These are phyloP conservation scores for Phylloscopus trochilus DNA, from an alignment of 2,113 vertebrate genomes.

Conservation along the genomic window DNA sequence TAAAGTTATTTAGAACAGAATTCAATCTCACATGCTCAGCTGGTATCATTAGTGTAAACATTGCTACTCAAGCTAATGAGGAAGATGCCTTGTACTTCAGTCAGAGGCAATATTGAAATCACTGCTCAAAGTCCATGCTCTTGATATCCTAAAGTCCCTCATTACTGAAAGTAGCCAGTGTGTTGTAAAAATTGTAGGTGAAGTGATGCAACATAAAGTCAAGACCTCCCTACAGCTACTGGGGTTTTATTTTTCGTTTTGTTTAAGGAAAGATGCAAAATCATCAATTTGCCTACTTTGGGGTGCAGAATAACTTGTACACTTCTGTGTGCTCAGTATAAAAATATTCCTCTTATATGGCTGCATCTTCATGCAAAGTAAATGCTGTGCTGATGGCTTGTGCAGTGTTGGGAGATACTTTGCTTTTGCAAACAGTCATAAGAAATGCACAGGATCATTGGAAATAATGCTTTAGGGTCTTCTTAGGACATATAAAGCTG, in stretches of 20 bases:
- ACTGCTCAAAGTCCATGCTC: background rate
- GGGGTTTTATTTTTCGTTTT: background rate
- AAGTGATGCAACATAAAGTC: background rate
- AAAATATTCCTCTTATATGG: background rate
- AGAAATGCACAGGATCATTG: background rate
- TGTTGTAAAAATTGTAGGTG: background rate
- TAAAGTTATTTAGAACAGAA: background rate
- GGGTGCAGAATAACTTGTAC: background rate
- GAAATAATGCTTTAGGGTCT: background rate
- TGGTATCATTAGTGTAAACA: background rate
- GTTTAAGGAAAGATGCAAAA: background rate
- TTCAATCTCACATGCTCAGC: background rate
- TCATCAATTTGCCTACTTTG: background rate
- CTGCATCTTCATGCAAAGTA: background rate
- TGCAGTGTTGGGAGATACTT: background rate
- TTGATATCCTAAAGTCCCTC: background rate
- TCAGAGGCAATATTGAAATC: background rate
- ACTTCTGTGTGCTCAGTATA: background rate
- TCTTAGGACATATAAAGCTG: background rate
- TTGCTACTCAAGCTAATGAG: background rate
- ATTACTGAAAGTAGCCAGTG: background rate
- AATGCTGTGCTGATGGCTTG: background rate
- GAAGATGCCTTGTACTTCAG: background rate
- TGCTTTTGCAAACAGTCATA: background rate
- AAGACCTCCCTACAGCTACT: background rate